Evolutionary conservation across 2,113 vertebrate genomes (phyloP).

Genomic region (Gallinago paraguaiae): DNA sequence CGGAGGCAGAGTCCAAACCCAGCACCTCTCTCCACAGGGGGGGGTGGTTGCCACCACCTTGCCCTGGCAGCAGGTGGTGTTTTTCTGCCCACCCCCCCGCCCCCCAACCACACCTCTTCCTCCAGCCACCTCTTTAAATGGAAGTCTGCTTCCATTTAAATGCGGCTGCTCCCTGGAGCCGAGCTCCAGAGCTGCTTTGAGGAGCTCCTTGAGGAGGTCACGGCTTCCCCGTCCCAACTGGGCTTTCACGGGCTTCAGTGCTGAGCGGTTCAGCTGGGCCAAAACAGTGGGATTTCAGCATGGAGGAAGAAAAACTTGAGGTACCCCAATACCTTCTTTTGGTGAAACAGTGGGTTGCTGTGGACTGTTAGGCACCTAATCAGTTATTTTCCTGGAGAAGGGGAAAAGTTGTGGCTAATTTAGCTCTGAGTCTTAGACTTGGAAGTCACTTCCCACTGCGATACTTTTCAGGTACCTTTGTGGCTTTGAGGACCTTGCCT

Average conservation of each 20-base stretch:
- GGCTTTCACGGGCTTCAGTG: background rate
- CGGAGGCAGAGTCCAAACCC: constrained; percentile 31
- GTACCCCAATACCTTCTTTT: constrained; percentile 18
- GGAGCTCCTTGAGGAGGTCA: background rate
- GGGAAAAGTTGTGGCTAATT: background rate
- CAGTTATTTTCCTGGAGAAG: background rate
- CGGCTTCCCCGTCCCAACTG: background rate
- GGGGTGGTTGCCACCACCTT: constrained; percentile 1
- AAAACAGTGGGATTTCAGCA: background rate
- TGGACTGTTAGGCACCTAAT: background rate
- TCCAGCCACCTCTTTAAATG: constrained; percentile 26
- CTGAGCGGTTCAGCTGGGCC: background rate
- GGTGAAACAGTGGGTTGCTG: background rate
- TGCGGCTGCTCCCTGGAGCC: background rate
- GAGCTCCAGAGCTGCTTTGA: background rate
- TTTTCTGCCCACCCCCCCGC: background rate
- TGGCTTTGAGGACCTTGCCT: background rate
- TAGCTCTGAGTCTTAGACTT: background rate
- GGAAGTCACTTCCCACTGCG: background rate
- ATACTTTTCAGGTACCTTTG: background rate
- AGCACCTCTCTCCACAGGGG: background rate
- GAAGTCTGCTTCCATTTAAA: too few relatives aligned
- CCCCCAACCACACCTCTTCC: constrained; percentile 9
- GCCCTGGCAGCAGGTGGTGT: background rate
- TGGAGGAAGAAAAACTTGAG: background rate